Evolutionary conservation across 2,113 vertebrate genomes (phyloP).

Genomic region (Montifringilla adamsi): DNA sequence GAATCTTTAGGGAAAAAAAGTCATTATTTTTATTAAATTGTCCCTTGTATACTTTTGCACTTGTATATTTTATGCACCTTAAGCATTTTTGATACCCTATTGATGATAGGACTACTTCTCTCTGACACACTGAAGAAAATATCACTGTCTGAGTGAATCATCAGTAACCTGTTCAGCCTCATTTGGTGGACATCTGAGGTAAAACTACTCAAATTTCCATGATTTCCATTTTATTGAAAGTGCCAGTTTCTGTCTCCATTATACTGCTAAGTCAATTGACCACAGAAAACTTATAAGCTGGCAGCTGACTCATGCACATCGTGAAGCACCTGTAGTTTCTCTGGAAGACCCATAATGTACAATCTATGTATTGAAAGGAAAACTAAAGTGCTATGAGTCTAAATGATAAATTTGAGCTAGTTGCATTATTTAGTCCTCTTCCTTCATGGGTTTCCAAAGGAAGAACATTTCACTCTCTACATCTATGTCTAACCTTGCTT

Average conservation of each 20-base stretch:
- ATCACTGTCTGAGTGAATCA: not conserved
- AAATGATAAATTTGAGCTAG: not conserved
- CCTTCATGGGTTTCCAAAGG: not conserved
- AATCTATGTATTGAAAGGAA: not conserved
- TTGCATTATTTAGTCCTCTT: not conserved
- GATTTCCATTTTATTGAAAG: not conserved
- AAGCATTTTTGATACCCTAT: not conserved
- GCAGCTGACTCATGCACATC: not conserved
- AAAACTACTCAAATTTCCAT: not conserved
- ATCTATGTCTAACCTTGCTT: not conserved
- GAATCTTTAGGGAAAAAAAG: not conserved
- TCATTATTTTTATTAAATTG: not conserved
- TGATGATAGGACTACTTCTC: not conserved
- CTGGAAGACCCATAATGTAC: not conserved
- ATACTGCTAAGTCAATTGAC: not conserved
- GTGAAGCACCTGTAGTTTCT: not conserved
- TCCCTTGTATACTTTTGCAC: not conserved
- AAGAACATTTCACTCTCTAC: not conserved
- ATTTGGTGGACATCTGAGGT: not conserved
- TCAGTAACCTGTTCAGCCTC: not conserved
- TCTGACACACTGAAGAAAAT: not conserved
- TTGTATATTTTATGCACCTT: not conserved
- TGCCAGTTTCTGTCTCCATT: not conserved
- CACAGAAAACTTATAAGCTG: not conserved
- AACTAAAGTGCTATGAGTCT: not conserved